Conservation (phyloP, 2,797 vertebrate species). For the Aldrovandia affinis region DNA sequence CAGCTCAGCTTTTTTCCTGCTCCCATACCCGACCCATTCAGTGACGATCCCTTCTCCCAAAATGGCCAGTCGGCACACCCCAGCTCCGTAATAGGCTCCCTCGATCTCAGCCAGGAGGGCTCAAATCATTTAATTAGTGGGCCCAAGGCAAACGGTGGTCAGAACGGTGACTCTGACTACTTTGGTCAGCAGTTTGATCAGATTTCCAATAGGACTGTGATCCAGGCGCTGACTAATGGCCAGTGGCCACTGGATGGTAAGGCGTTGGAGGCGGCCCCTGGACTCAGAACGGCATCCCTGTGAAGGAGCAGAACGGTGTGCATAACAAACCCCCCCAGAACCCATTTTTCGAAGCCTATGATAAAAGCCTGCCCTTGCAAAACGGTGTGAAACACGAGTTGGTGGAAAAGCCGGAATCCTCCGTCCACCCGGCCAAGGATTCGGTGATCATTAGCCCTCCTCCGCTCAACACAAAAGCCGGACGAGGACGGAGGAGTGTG, state of each 20-base stretch:
- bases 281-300: constrained; percentile 70
- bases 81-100: constrained; percentile 66
- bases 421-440: constrained; percentile 74
- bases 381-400: constrained; percentile 76
- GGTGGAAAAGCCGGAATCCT: constrained; percentile 59
- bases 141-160: constrained; percentile 65
- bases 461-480: constrained; percentile 88
- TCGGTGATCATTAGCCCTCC: constrained; percentile 92
- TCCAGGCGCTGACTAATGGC: constrained; percentile 75
- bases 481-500: constrained; percentile 87
- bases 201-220: constrained; percentile 83
- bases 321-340: constrained; percentile 64
- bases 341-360: constrained; percentile 77
- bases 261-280: constrained; percentile 64
- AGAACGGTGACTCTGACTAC: constrained; percentile 74
- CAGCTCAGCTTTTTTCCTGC: constrained; percentile 88
- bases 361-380: constrained; percentile 67
- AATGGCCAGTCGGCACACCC: constrained; percentile 64
- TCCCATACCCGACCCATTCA: constrained; percentile 89
- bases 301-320: constrained; percentile 76
- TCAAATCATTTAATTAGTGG: constrained; percentile 55
- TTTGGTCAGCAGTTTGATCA: constrained; percentile 82
- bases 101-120: constrained; percentile 69
- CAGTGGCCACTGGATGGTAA: constrained; percentile 82
- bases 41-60: constrained; percentile 85